Base-by-base conservation (phyloP, 2,797 vertebrate genomes). In the Macrochelys suwanniensis region DNA sequence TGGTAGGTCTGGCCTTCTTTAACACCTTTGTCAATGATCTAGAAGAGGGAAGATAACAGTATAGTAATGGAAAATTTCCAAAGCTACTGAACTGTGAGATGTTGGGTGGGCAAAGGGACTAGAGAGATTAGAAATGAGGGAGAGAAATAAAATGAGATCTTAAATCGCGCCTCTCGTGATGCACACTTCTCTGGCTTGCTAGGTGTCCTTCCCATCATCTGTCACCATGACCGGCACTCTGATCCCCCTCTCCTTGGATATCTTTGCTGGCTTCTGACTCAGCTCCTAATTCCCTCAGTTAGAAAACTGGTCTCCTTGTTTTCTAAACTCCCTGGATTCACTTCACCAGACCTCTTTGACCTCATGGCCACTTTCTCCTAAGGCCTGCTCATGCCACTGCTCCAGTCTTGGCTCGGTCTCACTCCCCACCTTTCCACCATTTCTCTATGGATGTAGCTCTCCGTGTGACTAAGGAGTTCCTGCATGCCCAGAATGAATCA, bases 261-360 rank as follows among this genome's bases (percentile, higher is more conserved):
- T 82, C 57, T 91, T 92, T 85, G 33, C 90, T 94, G 82, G 68
- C 79, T 84, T 92, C 49, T 87, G 28, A 25, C 47, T 89, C 5
- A 10, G 53, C 16, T 7, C 15, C 42, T 90, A 26, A 77, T 5
- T 56, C 89, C 33, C 51, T 26, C 56, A 47, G 90, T 26, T 61
- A 47, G 90, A 7, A 71, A 50, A 7, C 2, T 0, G 1, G 2
- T 81, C 1, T 68, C 5, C 13, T 47, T 5, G 4, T 4, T 4
- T 61, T 54, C 78, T 80, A 59, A 4, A 45, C 50, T 15, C 28
- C 88, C 33, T 16, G 42, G 5, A 45, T 12, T 51, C 83, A 59
- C 12, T 17, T 17, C 13, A 2, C 33, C 3, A 8, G 25, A 76
- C 79, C 45, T 89, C n/a, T 16, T 19, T n/a, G 82, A 7, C 45